Conservation (phyloP, 1,140 invertebrate genomes). For the Wasmannia auropunctata region DNA sequence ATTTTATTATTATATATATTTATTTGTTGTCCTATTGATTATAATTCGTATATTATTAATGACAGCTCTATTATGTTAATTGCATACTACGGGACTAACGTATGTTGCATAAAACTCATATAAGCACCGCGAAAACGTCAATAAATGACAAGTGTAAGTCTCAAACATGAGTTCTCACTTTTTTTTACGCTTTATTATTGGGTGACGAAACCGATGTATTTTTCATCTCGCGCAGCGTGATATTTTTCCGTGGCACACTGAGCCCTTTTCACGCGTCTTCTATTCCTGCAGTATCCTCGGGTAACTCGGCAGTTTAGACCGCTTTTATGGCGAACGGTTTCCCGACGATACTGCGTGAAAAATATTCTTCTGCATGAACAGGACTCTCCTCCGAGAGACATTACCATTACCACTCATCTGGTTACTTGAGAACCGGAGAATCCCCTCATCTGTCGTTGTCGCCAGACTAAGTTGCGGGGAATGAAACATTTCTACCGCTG, state of each 20-base stretch:
- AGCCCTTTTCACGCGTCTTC: conserved; percentile 17
- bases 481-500: conserved; percentile 30
- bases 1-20: not conserved
- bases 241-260: conserved; percentile 15
- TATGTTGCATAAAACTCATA: not conserved
- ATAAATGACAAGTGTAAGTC: not conserved
- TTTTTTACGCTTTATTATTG: not conserved
- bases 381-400: conserved; percentile 49
- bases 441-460: conserved; percentile 57
- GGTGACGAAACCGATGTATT: conserved; percentile 18
- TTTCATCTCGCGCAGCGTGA: conserved; percentile 7
- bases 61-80: not conserved
- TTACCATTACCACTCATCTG: conserved; percentile 60
- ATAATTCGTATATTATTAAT: conserved; percentile 3
- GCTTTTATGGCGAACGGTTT: conserved; percentile 56
- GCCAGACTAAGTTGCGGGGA: conserved; percentile 41
- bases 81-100: not conserved
- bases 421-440: conserved; percentile 56
- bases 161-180: not conserved
- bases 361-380: conserved; percentile 52
- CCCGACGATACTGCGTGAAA: conserved; percentile 49
- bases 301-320: conserved; percentile 54
- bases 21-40: not conserved
- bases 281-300: conserved; percentile 26
- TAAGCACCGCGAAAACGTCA: not conserved